These are phyloP conservation scores for Subacronicta megacephala DNA, from an alignment of 2,888 invertebrate species.

Conservation along the genomic window DNA sequence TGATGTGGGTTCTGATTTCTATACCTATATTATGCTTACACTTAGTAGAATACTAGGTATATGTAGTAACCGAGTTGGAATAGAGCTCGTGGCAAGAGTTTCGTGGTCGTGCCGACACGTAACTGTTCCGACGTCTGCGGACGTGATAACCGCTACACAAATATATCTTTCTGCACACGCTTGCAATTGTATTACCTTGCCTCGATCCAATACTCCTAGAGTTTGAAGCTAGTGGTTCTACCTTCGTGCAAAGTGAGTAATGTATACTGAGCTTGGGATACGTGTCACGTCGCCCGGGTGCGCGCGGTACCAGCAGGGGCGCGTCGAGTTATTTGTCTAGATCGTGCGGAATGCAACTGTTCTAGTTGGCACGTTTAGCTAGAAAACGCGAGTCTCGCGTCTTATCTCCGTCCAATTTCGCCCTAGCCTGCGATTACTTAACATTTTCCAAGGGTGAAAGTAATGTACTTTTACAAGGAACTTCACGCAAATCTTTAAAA, in stretches of 20 bases:
- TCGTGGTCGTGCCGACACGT: constrained; percentile 49
- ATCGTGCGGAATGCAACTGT: constrained; percentile 62
- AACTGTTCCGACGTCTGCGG: constrained; percentile 47
- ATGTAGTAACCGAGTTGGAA: too few species aligned
- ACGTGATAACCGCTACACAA: constrained; percentile 54
- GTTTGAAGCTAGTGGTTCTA: constrained; percentile 3
- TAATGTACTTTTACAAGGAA: not conserved
- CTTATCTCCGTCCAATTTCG: constrained; percentile 22
- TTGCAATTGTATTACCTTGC: not conserved
- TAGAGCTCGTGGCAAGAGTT: constrained; percentile 50
- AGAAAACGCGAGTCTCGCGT: constrained; percentile 18
- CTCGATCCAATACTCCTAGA: constrained; percentile 23
- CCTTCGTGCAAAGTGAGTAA: constrained; percentile 31
- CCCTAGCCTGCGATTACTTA: constrained; percentile 24
- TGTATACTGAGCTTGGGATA: constrained; percentile 24
- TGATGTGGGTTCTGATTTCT: too few species aligned
- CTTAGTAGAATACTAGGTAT: too few species aligned
- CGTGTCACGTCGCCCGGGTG: constrained; percentile 7
- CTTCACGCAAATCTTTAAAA: too few species aligned
- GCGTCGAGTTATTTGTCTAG: constrained; percentile 63
- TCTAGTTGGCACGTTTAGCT: constrained; percentile 34
- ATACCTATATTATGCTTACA: too few species aligned
- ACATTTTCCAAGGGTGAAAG: not conserved
- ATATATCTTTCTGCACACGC: constrained; percentile 13
- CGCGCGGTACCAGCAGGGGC: constrained; percentile 35